These are phyloP conservation scores for Peromyscus aztecus DNA, from an alignment of 2,797 vertebrate species.

Conservation along the genomic window DNA sequence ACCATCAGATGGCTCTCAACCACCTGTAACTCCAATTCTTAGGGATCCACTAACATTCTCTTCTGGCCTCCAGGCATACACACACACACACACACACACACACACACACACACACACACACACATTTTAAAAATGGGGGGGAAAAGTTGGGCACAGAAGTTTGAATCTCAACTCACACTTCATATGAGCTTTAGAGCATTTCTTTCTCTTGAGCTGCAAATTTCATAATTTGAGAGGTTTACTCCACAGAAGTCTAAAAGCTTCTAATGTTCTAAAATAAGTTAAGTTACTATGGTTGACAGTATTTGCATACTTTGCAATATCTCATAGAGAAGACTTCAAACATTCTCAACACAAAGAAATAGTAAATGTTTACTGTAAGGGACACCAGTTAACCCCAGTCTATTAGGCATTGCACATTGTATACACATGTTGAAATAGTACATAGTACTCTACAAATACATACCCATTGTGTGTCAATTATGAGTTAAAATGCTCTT, in stretches of 20 bases:
- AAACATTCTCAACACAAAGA: neutral
- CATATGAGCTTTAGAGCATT: neutral
- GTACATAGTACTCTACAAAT: neutral
- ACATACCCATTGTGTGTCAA: neutral
- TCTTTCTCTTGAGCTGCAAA: neutral
- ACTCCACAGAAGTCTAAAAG: neutral
- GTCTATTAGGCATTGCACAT: neutral
- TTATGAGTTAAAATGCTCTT: neutral
- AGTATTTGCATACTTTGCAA: neutral
- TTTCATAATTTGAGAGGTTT: neutral
- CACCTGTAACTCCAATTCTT: neutral
- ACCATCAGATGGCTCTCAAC: neutral
- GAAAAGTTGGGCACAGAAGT: neutral
- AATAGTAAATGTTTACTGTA: neutral
- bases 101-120: neutral
- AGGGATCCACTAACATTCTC: neutral
- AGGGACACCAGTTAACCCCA: neutral
- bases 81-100: neutral
- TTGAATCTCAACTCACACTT: constrained; percentile 7
- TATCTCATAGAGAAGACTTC: neutral
- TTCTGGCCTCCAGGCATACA: neutral
- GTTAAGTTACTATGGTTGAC: neutral
- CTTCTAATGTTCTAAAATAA: neutral
- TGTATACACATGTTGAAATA: neutral
- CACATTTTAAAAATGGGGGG: neutral